Evolutionary conservation across 2,113 vertebrate genomes (phyloP).

Genomic region (Chaenocephalus aceratus): DNA sequence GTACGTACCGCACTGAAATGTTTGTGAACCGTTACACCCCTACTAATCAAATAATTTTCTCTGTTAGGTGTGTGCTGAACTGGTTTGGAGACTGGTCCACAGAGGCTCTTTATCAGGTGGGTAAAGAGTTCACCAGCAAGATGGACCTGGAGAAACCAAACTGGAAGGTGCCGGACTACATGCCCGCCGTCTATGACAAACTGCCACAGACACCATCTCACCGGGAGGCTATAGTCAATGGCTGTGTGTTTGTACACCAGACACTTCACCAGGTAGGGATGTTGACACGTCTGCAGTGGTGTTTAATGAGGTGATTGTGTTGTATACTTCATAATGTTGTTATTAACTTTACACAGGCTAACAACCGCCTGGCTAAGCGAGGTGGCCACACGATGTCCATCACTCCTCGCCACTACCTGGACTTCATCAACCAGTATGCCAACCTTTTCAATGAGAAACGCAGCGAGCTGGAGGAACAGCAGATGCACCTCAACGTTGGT

Average conservation of each 20-base stretch:
- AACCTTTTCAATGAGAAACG: constrained; percentile 98
- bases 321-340: background rate
- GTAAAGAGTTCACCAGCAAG: constrained; percentile 98
- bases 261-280: constrained; percentile 94
- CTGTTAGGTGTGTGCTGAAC: constrained; percentile 93
- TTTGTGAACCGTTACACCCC: too few species aligned
- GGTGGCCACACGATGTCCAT: constrained; percentile 98
- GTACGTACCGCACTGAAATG: too few species aligned
- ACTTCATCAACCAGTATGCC: constrained; percentile 99
- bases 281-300: background rate
- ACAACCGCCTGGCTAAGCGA: constrained; percentile 94
- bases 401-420: constrained; percentile 97
- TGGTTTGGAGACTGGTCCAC: constrained; percentile 99
- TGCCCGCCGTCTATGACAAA: constrained; percentile 96
- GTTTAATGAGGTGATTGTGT: background rate
- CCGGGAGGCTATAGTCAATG: constrained; percentile 96
- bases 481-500: constrained; percentile 98
- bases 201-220: constrained; percentile 93
- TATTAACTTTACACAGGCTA: constrained; percentile 84
- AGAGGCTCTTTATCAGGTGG: constrained; percentile 97
- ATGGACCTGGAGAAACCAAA: constrained; percentile 99
- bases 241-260: constrained; percentile 97
- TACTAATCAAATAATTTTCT: background rate
- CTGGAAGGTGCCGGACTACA: constrained; percentile 97
- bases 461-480: constrained; percentile 97